Percentiles rank a stretch among this genome's conserved stretches.
Evolutionary conservation across 2,113 vertebrate species (phyloP).

Genomic region (Heloderma charlesbogerti): DNA sequence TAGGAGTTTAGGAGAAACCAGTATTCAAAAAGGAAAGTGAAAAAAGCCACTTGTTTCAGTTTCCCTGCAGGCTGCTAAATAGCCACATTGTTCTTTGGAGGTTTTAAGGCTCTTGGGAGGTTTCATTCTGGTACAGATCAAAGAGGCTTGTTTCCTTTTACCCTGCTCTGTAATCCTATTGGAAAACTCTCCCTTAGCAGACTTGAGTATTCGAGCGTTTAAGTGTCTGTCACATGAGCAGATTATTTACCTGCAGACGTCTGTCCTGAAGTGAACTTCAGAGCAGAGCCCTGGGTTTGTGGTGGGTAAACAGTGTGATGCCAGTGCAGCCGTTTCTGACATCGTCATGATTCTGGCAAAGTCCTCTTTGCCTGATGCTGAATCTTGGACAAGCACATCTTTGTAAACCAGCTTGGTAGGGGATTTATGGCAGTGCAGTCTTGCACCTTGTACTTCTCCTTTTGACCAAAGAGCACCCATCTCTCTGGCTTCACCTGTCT

Average conservation of each 20-base stretch:
- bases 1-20: conserved; percentile 5
- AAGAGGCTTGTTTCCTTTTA: conserved; percentile 11
- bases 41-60: background rate
- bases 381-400: background rate
- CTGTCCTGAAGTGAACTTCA: conserved; percentile 32
- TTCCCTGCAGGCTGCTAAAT: conserved; percentile 15
- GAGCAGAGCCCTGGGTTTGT: background rate
- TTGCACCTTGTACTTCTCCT: background rate
- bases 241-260: conserved; percentile 21
- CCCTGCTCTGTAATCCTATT: conserved; percentile 14
- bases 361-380: background rate
- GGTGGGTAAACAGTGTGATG: background rate
- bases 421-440: background rate
- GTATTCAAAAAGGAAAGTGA: background rate
- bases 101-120: conserved; percentile 8
- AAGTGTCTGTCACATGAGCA: conserved; percentile 23
- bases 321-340: background rate
- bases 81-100: conserved; percentile 12
- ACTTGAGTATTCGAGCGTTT: background rate
- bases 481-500: no score
- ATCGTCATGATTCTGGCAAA: background rate
- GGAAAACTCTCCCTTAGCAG: background rate
- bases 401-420: background rate
- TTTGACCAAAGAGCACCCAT: background rate
- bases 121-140: background rate